Base-by-base conservation (phyloP, 1,140 invertebrate species). In the Lordiphosa stackelbergi region DNA sequence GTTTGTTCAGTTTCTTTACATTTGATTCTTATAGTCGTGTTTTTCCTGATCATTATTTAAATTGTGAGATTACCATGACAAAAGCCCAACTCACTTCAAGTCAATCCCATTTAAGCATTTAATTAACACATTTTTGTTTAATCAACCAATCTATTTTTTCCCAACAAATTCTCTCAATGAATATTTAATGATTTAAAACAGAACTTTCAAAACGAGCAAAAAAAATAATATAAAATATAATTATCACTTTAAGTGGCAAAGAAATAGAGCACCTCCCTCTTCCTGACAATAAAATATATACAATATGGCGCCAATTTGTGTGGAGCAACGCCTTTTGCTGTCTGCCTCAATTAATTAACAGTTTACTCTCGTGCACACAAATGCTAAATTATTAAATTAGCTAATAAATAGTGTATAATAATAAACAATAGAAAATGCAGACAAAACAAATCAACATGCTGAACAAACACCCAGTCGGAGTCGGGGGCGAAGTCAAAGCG, bases 321-420 rank as follows among this genome's bases (percentile, higher is more conserved):
- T 38, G 35, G n/a, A 51, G 35, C 19, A 37, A 38, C 10, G 48
- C 36, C 48, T 28, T 13, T 24, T 13, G 36, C 22, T 51, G 35
- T 51, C 36, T 40, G 35, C 7, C 2, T 6, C 22, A 51, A 51
- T 51, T 40, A 51, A 40, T 51, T 34, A 46, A 48, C 3, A 22
- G 12, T 49, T 31, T 13, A 49, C 38, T 37, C 12, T 8, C 28
- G 24, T 16, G 6, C 28, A 41, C 12, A 19, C 13, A 45, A 37
- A 35, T 51, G 12, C 47, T 59, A 34, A 43, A 53, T 66, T 52
- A 66, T 56, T 56, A 52, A 56, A 66, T 61, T 43, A 48, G 42
- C 62, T 52, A 41, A 63, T 52, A 54, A 65, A 19, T 41, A 53
- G 40, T n/a, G 46, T n/a, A 43, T 13, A 40, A 65, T 37, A 53